Conservation (phyloP, 2,888 invertebrate species). For the Hedya salicella region DNA sequence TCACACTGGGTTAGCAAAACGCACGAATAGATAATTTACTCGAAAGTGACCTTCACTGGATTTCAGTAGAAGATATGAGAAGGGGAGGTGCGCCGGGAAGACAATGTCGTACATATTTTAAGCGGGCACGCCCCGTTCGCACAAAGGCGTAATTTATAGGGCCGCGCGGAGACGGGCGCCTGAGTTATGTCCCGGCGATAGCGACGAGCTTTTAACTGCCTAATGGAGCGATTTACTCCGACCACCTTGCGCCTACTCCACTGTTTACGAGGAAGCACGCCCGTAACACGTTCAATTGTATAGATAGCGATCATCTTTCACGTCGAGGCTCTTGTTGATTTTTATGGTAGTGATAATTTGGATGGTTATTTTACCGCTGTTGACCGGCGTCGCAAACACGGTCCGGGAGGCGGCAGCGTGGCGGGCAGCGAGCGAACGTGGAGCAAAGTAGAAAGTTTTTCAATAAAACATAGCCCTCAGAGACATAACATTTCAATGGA, state of each 20-base stretch:
- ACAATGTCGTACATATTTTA: slow-evolving; percentile 85
- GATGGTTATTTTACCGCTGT: slow-evolving; percentile 18
- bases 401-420: slow-evolving; percentile 49
- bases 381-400: slow-evolving; percentile 33
- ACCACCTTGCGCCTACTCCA: slow-evolving; percentile 77
- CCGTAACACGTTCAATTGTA: slow-evolving; percentile 58
- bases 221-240: slow-evolving; percentile 84
- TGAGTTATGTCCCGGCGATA: slow-evolving; percentile 83
- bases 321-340: slow-evolving; percentile 40
- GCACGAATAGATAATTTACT: slow-evolving; percentile 73
- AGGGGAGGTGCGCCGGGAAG: slow-evolving; percentile 74
- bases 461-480: slow-evolving; percentile 80
- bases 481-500: slow-evolving; percentile 80
- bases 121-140: slow-evolving; percentile 81
- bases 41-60: slow-evolving; percentile 71
- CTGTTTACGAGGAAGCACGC: slow-evolving; percentile 69
- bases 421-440: slow-evolving; percentile 55
- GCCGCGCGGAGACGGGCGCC: slow-evolving; percentile 81
- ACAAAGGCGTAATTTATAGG: slow-evolving; percentile 84
- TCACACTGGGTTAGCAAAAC: slow-evolving; percentile 60
- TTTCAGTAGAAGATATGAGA: slow-evolving; percentile 74
- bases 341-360: slow-evolving; percentile 19
- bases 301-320: slow-evolving; percentile 54
- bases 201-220: slow-evolving; percentile 85
- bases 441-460: slow-evolving; percentile 76